Base-by-base conservation (phyloP, 2,888 invertebrate species). In the Anthophora plumipes region DNA sequence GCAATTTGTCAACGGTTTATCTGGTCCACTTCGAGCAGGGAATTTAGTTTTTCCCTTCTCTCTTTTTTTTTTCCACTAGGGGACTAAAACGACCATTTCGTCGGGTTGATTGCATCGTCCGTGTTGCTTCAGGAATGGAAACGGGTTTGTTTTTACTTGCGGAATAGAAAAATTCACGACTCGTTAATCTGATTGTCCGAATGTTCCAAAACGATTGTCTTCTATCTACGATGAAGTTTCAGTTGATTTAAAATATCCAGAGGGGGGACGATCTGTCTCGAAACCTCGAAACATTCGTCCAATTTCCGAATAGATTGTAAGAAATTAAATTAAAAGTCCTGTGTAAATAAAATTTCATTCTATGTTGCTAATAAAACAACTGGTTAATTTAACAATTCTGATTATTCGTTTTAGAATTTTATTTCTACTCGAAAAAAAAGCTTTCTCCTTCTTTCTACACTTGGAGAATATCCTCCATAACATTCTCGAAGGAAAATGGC, bases 1-100 rank as follows among this genome's bases (percentile, higher is more conserved):
- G 46, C 68, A 57, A 68, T 68, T 68, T 68, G 57, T 68, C 68
- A 68, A 68, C 46, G 67, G 31, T 68, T 68, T 68, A 55, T 68
- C 55, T 48, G 68, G 39, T 37, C 46, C 9, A 48, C 6, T 37
- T 68, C 68, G 20, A 57, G 14, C 20, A 37, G n/a, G 11, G 37
- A 48, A 57, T 68, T 43, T 57, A 68, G 57, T 31, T 68, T 57
- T n/a, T n/a, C n/a, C n/a, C n/a, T n/a, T n/a, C n/a, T n/a, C n/a
- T n/a, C n/a, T n/a, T n/a, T n/a, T n/a, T n/a, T n/a, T 46, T 57
- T 14, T 31, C 43, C 6, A 1, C 12, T n/a, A n/a, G 3, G 43
- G 14, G 17, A 66, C 0, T 14, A 68, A 68, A 55, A 43, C 31
- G 55, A 46, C 31, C 11, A 46, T 43, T 55, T 37, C 57, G 25